These are phyloP conservation scores for Epirrhoe alternata DNA, from an alignment of 2,888 invertebrate species.

Conservation along the genomic window DNA sequence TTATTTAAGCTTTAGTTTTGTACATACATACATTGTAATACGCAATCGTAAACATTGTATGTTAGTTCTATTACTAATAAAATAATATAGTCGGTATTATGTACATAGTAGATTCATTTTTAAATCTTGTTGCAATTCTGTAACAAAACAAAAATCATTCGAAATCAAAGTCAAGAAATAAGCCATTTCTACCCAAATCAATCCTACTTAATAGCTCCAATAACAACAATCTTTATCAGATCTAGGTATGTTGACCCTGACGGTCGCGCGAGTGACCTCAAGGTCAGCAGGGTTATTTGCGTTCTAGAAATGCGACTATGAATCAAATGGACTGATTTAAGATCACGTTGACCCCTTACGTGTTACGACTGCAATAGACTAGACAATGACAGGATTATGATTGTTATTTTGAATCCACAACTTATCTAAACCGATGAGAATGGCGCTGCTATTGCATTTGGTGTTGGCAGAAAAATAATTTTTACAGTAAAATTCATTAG, in stretches of 20 bases:
- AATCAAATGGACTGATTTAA: conserved; percentile 15
- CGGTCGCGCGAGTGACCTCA: conserved; percentile 27
- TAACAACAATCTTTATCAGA: conserved; percentile 25
- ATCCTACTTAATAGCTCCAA: conserved; percentile 24
- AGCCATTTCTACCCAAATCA: conserved; percentile 9
- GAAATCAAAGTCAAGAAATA: conserved; percentile 5
- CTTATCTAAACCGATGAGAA: too few relatives aligned
- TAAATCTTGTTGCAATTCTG: background rate
- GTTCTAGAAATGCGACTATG: conserved; percentile 9
- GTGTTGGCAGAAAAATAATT: too few relatives aligned
- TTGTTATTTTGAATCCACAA: too few relatives aligned
- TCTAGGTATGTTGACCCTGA: conserved; percentile 30
- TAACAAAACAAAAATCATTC: too few relatives aligned
- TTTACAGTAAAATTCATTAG: too few relatives aligned
- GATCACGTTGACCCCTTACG: conserved; percentile 1
- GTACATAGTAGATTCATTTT: too few relatives aligned
- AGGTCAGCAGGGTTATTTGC: conserved; percentile 27
- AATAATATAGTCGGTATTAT: too few relatives aligned
- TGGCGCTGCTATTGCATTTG: too few relatives aligned
- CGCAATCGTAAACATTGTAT: too few relatives aligned
- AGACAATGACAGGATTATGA: background rate
- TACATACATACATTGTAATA: too few relatives aligned
- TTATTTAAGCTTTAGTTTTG: too few relatives aligned
- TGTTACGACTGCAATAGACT: background rate
- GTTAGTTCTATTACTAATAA: too few relatives aligned